Evolutionary conservation across 1,140 invertebrate genomes (phyloP).

Genomic region (Nomia melanderi): DNA sequence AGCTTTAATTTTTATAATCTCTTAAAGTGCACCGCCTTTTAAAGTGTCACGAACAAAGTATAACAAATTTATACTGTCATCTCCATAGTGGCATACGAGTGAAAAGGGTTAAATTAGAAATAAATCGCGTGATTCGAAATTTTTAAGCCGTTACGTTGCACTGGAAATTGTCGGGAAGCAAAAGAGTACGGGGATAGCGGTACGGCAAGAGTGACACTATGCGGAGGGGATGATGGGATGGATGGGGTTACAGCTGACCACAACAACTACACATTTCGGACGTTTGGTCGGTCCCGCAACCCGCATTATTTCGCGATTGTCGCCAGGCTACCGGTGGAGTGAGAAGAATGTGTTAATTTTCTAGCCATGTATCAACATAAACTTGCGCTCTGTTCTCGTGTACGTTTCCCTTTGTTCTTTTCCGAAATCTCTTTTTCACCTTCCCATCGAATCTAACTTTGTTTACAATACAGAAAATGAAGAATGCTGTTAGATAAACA

Average conservation of each 20-base stretch:
- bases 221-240: slow-evolving; percentile 25
- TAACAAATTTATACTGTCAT: no score
- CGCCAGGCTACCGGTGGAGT: slow-evolving; percentile 70
- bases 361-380: slow-evolving; percentile 73
- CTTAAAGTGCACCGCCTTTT: no score
- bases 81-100: no score
- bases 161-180: neutral
- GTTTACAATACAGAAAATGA: no score
- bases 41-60: no score
- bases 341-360: slow-evolving; percentile 79
- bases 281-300: slow-evolving; percentile 70
- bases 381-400: no score
- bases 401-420: no score
- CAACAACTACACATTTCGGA: slow-evolving; percentile 77
- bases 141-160: neutral
- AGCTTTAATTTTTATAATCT: no score
- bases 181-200: slow-evolving; percentile 10
- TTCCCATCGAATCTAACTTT: no score
- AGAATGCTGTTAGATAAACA: no score
- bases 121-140: neutral
- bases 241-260: slow-evolving; percentile 70
- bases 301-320: slow-evolving; percentile 79
- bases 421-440: no score
- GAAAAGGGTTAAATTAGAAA: no score
- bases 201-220: slow-evolving; percentile 46